Evolutionary conservation across 2,888 invertebrate genomes (phyloP).

Genomic region (Tillus elongatus): DNA sequence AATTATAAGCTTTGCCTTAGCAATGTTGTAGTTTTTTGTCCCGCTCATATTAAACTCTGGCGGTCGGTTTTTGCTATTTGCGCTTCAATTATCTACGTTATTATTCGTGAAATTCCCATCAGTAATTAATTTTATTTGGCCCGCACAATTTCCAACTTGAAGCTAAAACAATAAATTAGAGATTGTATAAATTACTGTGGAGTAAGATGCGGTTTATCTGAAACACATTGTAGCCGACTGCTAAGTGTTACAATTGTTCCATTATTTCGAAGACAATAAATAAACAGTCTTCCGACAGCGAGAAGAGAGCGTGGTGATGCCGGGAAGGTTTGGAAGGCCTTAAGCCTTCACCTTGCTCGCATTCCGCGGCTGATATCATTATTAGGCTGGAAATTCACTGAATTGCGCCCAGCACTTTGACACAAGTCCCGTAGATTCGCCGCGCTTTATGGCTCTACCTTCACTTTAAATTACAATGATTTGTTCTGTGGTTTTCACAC

Average conservation of each 20-base stretch:
- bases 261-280: slow-evolving; percentile 32
- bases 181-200: slow-evolving; percentile 32
- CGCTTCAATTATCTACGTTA: too few species aligned
- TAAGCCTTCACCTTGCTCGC: slow-evolving; percentile 22
- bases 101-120: too few species aligned
- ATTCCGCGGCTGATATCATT: slow-evolving; percentile 26
- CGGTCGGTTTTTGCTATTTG: too few species aligned
- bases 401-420: slow-evolving; percentile 19
- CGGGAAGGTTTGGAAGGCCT: too few species aligned
- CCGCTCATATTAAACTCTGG: too few species aligned
- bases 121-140: too few species aligned
- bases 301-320: too few species aligned
- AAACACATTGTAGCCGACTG: slow-evolving; percentile 30
- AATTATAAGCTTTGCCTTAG: too few species aligned
- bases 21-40: too few species aligned
- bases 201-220: slow-evolving; percentile 32
- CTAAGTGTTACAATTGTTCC: slow-evolving; percentile 35
- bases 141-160: too few species aligned
- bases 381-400: slow-evolving; percentile 27
- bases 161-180: slow-evolving; percentile 29
- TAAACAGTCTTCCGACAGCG: slow-evolving; percentile 29
- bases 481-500: slow-evolving; percentile 19
- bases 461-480: slow-evolving; percentile 24
- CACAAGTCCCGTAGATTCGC: slow-evolving; percentile 13
- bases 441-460: slow-evolving; percentile 10